Evolutionary conservation across 2,888 invertebrate genomes (phyloP), one percentile per base, ranked within the genome.

Genomic region (Cartodere bifasciata): DNA sequence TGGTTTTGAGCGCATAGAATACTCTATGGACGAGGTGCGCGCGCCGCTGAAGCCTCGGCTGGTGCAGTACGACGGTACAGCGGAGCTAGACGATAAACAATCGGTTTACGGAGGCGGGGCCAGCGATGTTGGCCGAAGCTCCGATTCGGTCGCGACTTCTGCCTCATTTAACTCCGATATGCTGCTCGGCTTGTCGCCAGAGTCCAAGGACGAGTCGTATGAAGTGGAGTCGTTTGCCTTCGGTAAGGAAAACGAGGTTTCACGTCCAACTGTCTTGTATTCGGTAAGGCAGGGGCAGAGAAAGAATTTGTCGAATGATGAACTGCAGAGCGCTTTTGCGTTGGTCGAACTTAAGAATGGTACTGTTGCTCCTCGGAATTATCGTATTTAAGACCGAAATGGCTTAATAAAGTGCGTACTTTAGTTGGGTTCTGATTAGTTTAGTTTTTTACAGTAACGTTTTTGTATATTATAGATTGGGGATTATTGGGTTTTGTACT

Each of bases 281-380:
- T 56, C 65, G 24, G 48, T 55, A 4, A 55, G 55, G 37, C 64
- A 63, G 20, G 60, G 62, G 22, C 49, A 51, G 30, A 51, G 49
- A 30, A 50, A 51, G 37, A 23, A 26, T 17, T 37, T 37, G 24
- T 39, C 41, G 15, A 47, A 45, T 34, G 55, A 59, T 49, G 50
- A 71, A 44, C 69, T 70, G 64, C 58, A 71, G 39, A 70, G 72
- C 13, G 72, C 72, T 21, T 60, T 73, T 48, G 72, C 72, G 21
- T 54, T 73, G 12, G 72, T 73, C 52, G 68, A 72, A 49, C 49
- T 73, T 23, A 67, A 70, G 20, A 65, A 56, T 42, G 50, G 49
- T 29, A n/a, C n/a, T n/a, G n/a, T n/a, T n/a, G n/a, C n/a, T n/a
- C n/a, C n/a, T n/a, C n/a, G n/a, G n/a, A n/a, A n/a, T n/a, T n/a